phyloP scores from a whole-genome alignment of 2,888 invertebrate genomes.

The Dioctria rufipes region DNA sequence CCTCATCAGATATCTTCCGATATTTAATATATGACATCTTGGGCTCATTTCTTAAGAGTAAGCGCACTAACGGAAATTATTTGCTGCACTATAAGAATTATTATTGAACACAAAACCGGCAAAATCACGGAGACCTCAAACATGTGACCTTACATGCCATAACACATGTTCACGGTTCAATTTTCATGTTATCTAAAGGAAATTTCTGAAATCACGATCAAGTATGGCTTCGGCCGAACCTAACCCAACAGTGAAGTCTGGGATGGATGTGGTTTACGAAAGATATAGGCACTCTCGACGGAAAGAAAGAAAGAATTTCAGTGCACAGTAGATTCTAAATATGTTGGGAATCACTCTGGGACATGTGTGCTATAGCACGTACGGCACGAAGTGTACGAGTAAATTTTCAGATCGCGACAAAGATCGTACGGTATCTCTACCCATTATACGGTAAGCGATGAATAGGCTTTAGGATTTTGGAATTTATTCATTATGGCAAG shows the following conservation, averaged over 20 bases:
- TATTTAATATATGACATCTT: slow-evolving; percentile 52
- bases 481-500: slow-evolving; percentile 37
- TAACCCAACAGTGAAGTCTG: neutral
- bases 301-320: slow-evolving; percentile 39
- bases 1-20: slow-evolving; percentile 42
- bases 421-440: slow-evolving; percentile 45
- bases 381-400: slow-evolving; percentile 47
- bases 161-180: slow-evolving; percentile 58
- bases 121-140: slow-evolving; percentile 55
- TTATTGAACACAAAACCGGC: slow-evolving; percentile 20
- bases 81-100: slow-evolving; percentile 49
- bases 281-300: neutral
- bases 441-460: slow-evolving; percentile 1
- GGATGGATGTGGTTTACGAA: slow-evolving; percentile 35
- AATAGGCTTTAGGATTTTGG: neutral
- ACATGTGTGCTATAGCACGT: slow-evolving; percentile 52
- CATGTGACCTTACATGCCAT: slow-evolving; percentile 58
- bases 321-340: slow-evolving; percentile 39
- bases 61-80: slow-evolving; percentile 50
- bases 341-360: slow-evolving; percentile 54
- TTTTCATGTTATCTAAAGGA: slow-evolving; percentile 56
- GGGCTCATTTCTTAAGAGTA: neutral
- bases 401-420: slow-evolving; percentile 50
- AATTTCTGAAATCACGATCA: slow-evolving; percentile 57
- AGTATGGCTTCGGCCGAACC: neutral